phyloP scores from a whole-genome alignment of 2,113 vertebrate species.

The Irena cyanogastra region DNA sequence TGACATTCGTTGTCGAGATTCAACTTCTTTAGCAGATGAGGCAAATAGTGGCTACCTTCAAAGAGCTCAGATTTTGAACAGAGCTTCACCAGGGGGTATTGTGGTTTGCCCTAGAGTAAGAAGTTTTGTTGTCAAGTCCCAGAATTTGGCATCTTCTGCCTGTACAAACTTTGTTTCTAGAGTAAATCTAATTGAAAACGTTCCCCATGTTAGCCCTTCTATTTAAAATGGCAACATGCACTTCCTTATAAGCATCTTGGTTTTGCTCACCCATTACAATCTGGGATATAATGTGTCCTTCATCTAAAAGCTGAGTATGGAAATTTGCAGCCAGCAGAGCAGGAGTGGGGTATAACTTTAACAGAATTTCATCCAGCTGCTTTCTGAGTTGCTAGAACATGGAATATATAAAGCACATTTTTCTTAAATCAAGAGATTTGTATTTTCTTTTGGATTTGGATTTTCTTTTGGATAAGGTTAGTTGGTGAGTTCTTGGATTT shows the following conservation, averaged over 20 bases:
- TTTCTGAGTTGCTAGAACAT: background rate
- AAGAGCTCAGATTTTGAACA: background rate
- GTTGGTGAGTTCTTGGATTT: background rate
- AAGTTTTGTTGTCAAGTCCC: background rate
- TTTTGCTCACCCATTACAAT: background rate
- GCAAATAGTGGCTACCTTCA: background rate
- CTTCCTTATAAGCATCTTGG: background rate
- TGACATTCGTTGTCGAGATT: background rate
- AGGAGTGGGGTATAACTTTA: background rate
- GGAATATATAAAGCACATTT: background rate
- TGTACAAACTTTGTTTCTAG: background rate
- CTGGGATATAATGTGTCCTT: background rate
- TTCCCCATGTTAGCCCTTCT: background rate
- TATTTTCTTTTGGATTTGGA: background rate
- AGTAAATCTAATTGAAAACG: background rate
- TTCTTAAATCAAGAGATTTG: background rate
- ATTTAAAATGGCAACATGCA: background rate
- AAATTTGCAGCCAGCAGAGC: background rate
- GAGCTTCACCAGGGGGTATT: background rate
- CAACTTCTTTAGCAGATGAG: background rate
- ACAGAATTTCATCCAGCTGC: background rate
- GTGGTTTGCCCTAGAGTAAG: background rate
- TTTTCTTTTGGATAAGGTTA: background rate
- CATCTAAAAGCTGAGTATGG: background rate
- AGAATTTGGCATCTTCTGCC: background rate